phyloP scores from a whole-genome alignment of 1,140 invertebrate species.

The Battus philenor region DNA sequence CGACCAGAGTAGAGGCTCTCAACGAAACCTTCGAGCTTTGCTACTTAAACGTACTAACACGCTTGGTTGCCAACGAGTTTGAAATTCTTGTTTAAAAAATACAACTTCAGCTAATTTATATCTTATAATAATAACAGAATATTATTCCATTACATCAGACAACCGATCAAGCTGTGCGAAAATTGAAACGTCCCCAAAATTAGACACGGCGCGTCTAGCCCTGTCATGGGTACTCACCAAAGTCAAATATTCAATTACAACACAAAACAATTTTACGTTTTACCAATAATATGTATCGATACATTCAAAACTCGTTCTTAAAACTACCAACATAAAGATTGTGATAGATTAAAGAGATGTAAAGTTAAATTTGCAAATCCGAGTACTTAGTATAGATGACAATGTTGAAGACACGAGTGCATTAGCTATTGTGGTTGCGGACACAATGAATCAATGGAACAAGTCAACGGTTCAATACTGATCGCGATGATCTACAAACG shows the following conservation, averaged over 20 bases:
- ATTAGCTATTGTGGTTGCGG: slow-evolving; percentile 53
- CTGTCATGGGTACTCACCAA: slow-evolving; percentile 61
- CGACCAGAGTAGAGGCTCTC: too few species aligned
- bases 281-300: background rate
- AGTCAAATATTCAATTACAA: slow-evolving; percentile 71
- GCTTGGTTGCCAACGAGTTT: too few species aligned
- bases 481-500: too few species aligned
- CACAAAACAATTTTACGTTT: slow-evolving; percentile 20
- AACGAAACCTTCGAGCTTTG: too few species aligned
- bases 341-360: background rate
- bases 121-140: too few species aligned
- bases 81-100: too few species aligned
- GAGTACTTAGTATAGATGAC: slow-evolving; percentile 62
- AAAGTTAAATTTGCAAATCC: slow-evolving; percentile 18
- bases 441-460: slow-evolving; percentile 45
- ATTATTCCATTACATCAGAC: background rate
- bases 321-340: background rate
- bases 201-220: slow-evolving; percentile 44
- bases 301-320: slow-evolving; percentile 20
- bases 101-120: too few species aligned
- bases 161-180: slow-evolving; percentile 28
- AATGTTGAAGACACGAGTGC: slow-evolving; percentile 64
- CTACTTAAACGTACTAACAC: too few species aligned
- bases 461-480: slow-evolving; percentile 54
- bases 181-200: slow-evolving; percentile 40